A percentile compares a stretch with the other conserved stretches of the same genome.
phyloP scores from a whole-genome alignment of 2,888 invertebrate genomes.

The Stenotaenia linearis region DNA sequence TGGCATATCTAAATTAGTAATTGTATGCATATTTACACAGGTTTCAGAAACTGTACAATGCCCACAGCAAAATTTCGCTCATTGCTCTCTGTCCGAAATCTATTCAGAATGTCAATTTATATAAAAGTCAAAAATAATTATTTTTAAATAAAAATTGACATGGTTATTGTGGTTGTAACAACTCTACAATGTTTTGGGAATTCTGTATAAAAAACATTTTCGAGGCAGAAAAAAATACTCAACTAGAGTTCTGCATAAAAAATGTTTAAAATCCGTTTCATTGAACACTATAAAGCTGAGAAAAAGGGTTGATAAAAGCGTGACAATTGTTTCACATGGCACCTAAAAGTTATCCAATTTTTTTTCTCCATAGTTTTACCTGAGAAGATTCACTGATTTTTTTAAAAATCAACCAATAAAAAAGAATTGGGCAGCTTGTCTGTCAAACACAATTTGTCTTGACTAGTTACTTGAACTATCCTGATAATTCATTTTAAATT shows the following conservation, averaged over 20 bases:
- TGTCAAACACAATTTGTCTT: slow-evolving; percentile 2
- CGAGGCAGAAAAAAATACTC: neutral
- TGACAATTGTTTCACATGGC: slow-evolving; percentile 13
- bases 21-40: slow-evolving; percentile 3
- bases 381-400: neutral
- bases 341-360: neutral
- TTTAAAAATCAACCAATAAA: neutral
- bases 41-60: slow-evolving; percentile 15
- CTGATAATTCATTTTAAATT: neutral
- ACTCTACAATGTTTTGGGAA: neutral
- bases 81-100: neutral
- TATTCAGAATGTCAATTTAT: neutral
- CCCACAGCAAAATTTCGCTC: neutral
- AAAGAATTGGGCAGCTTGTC: neutral
- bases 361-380: neutral
- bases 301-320: neutral
- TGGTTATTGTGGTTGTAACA: neutral
- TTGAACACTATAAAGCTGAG: neutral
- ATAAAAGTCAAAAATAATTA: slow-evolving; percentile 10
- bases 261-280: neutral
- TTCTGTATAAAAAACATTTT: slow-evolving; percentile 17
- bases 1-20: slow-evolving; percentile 24
- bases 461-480: neutral
- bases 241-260: slow-evolving; percentile 9
- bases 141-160: slow-evolving; percentile 13